A percentile compares a stretch with the other conserved stretches of the same genome.
These are phyloP conservation scores for Toxotes jaculatrix DNA, from an alignment of 2,113 vertebrate species.

Conservation along the genomic window DNA sequence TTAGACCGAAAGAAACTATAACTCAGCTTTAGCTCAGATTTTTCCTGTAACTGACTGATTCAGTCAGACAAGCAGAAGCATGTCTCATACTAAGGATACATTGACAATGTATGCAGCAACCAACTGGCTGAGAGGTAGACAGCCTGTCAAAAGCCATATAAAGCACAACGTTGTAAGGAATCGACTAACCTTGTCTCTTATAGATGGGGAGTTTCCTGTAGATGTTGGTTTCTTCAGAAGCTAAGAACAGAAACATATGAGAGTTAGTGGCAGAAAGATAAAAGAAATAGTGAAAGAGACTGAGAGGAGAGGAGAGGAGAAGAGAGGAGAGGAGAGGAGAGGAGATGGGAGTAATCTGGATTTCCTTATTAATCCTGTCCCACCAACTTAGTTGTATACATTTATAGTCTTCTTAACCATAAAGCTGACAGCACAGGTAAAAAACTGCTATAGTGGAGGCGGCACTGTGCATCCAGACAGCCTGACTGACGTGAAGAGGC, in stretches of 20 bases:
- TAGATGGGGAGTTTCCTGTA: constrained; percentile 97
- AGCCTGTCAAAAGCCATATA: constrained; percentile 17
- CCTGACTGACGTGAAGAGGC: constrained; percentile 55
- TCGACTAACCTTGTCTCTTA: constrained; percentile 91
- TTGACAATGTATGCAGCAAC: not conserved
- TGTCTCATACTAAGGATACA: not conserved
- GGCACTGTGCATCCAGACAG: constrained; percentile 49
- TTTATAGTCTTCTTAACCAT: constrained; percentile 49
- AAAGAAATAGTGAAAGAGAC: not conserved
- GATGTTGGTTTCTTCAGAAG: constrained; percentile 93
- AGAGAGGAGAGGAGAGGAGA: not conserved
- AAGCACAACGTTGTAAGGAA: not conserved
- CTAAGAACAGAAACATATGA: constrained; percentile 73
- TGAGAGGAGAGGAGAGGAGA: not conserved
- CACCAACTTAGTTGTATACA: constrained; percentile 51
- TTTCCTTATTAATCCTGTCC: constrained; percentile 27
- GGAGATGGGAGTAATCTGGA: constrained; percentile 3
- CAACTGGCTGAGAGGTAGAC: not conserved
- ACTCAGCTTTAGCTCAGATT: constrained; percentile 24
- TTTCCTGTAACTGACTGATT: constrained; percentile 5
- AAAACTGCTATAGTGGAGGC: constrained; percentile 48
- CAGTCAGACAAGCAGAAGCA: constrained; percentile 20
- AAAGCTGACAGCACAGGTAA: constrained; percentile 61
- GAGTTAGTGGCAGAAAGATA: constrained; percentile 10
- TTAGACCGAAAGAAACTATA: not conserved